Base-by-base conservation (phyloP, 1,140 invertebrate species). In the Tetragonula clypearis region DNA sequence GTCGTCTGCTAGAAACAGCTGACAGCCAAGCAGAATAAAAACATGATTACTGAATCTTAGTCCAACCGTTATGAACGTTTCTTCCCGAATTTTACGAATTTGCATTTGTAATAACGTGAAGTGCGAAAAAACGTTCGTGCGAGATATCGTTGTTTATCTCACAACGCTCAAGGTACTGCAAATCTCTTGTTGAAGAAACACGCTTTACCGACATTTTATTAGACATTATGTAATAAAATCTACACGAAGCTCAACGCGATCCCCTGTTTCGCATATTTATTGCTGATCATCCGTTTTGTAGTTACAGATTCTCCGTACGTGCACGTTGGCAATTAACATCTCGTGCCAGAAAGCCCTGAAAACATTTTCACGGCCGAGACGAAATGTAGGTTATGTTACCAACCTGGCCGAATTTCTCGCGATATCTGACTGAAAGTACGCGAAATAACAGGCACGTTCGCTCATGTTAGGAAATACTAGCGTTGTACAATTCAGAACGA, bases 1-100 rank as follows among this genome's bases (percentile, higher is more conserved):
- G 73, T 68, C 90, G 90, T 92, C 90, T 91, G 90, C 91, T 92
- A 82, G 78, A 49, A 87, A 68, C 81, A 79, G 73, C 81, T 86
- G 88, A 86, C 55, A 80, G 69, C 17, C 69, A 56, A 12, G 21
- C 19, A 35, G 65, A 14, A 84, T 26, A 62, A 75, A 74, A 78
- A 26, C 85, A 41, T 72, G 68, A 6, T 58, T 84, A 56, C 14
- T 15, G n/a, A 81, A 69, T 56, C 58, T 68, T 30, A 1, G 19
- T 53, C 11, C 1, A 1, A 17, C n/a, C 53, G 30, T 26, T 80
- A 30, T 14, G 26, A 2, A 69, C 4, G 15, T 23, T 14, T 62
- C 4, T 2, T 17, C 21, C 2, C 12, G 8, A 3, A 12, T 21
- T 65, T n/a, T n/a, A 15, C 1, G n/a, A 58, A 77, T 30, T 41